Evolutionary conservation across 2,888 invertebrate genomes (phyloP).

Genomic region (Sminthurinus aureus): DNA sequence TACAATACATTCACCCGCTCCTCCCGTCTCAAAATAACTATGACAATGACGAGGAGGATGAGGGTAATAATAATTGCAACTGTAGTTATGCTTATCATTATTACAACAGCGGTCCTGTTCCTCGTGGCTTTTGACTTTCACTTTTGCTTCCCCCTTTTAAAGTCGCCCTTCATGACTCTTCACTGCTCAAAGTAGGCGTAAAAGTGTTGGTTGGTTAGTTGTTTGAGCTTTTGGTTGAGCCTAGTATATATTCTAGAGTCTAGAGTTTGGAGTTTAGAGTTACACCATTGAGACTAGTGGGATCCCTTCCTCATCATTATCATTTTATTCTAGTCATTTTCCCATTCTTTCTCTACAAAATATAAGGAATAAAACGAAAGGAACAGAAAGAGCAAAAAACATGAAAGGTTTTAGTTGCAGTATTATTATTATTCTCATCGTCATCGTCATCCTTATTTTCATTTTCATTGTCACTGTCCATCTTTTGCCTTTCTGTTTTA

Average conservation of each 20-base stretch:
- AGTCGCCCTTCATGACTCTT: neutral
- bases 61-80: neutral
- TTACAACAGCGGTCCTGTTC: neutral
- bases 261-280: no score
- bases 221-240: no score
- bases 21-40: no score
- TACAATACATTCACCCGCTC: no score
- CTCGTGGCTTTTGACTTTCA: neutral
- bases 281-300: neutral
- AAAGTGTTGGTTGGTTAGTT: neutral
- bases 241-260: no score
- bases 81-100: slow-evolving; percentile 6
- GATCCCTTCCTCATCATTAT: slow-evolving; percentile 18
- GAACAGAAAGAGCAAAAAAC: no score
- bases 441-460: neutral
- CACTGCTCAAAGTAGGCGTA: neutral
- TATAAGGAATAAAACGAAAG: no score
- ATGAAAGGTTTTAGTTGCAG: no score
- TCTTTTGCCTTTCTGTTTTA: neutral
- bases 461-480: slow-evolving; percentile 28
- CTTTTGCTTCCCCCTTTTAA: no score
- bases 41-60: no score
- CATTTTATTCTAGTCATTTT: slow-evolving; percentile 26
- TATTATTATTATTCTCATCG: neutral
- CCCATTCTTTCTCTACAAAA: neutral